These are phyloP conservation scores for Mus pahari DNA, from an alignment of 2,113 vertebrate species.

Conservation along the genomic window DNA sequence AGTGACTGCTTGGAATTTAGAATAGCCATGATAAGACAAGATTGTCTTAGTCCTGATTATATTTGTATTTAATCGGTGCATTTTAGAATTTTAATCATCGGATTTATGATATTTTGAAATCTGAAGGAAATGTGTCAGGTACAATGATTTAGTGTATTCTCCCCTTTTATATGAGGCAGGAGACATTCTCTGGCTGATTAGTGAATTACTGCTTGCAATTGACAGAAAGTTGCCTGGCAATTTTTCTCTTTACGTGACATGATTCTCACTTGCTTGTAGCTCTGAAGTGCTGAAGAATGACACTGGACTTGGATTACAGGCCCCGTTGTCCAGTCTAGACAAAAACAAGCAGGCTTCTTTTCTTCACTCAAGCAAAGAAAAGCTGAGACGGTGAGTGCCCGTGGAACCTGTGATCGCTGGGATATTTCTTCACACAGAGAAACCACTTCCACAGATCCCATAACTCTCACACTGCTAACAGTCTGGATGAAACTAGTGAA, in stretches of 20 bases:
- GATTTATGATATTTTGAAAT: slow-evolving; percentile 33
- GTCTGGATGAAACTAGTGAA: slow-evolving; percentile 13
- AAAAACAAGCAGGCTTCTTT: slow-evolving; percentile 58
- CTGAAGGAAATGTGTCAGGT: slow-evolving; percentile 22
- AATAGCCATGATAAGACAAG: neutral
- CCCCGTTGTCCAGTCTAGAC: neutral
- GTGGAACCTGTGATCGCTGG: neutral
- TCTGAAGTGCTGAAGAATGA: slow-evolving; percentile 39
- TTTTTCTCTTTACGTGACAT: neutral
- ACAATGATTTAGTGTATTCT: neutral
- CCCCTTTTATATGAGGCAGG: neutral
- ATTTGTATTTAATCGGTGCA: slow-evolving; percentile 1
- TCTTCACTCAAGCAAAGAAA: slow-evolving; percentile 80
- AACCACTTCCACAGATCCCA: neutral
- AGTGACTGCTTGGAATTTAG: neutral
- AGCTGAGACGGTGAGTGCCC: slow-evolving; percentile 69
- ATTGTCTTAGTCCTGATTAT: slow-evolving; percentile 27
- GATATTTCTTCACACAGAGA: slow-evolving; percentile 47
- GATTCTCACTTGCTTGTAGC: slow-evolving; percentile 55
- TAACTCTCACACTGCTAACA: slow-evolving; percentile 8
- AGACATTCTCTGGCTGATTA: neutral
- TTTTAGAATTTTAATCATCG: slow-evolving; percentile 52
- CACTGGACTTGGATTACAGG: neutral
- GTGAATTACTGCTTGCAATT: neutral
- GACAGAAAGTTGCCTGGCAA: neutral